A percentile compares a stretch with the other conserved stretches of the same genome.
Conservation (phyloP, 2,888 invertebrate species). For the Volucella inflata region DNA sequence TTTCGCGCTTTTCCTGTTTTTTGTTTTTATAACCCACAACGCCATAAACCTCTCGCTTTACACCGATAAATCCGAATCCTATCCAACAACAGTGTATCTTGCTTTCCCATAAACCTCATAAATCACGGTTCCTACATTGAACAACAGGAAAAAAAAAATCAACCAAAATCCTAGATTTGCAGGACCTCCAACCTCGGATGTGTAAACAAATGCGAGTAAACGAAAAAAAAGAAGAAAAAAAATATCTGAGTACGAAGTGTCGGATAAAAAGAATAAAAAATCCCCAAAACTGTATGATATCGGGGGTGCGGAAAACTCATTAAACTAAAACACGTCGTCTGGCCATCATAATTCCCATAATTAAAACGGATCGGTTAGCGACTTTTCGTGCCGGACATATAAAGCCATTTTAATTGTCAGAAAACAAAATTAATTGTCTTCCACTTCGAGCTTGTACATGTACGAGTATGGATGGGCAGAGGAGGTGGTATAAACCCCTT, state of each 20-base stretch:
- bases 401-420: constrained; percentile 75
- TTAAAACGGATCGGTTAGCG: constrained; percentile 75
- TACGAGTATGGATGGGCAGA: background rate
- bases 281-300: constrained; percentile 22
- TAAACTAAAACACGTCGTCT: constrained; percentile 76
- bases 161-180: constrained; percentile 44
- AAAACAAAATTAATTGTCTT: constrained; percentile 74
- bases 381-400: constrained; percentile 75
- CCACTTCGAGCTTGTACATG: constrained; percentile 15
- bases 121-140: constrained; percentile 30
- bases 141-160: constrained; percentile 4
- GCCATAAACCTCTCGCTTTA: constrained; percentile 44
- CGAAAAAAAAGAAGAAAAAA: constrained; percentile 16
- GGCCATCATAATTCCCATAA: constrained; percentile 74
- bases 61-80: constrained; percentile 51
- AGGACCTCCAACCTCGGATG: constrained; percentile 12
- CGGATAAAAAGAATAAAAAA: background rate
- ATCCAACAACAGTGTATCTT: constrained; percentile 13
- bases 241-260: background rate
- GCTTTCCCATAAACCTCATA: constrained; percentile 47
- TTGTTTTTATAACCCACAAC: constrained; percentile 24
- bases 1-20: constrained; percentile 10
- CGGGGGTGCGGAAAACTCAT: constrained; percentile 73
- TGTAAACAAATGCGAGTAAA: constrained; percentile 37
- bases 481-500: constrained; percentile 19